Evolutionary conservation across 2,113 vertebrate species (phyloP), one percentile per base, ranked within the genome.

Genomic region (Pomatorhinus ruficollis): DNA sequence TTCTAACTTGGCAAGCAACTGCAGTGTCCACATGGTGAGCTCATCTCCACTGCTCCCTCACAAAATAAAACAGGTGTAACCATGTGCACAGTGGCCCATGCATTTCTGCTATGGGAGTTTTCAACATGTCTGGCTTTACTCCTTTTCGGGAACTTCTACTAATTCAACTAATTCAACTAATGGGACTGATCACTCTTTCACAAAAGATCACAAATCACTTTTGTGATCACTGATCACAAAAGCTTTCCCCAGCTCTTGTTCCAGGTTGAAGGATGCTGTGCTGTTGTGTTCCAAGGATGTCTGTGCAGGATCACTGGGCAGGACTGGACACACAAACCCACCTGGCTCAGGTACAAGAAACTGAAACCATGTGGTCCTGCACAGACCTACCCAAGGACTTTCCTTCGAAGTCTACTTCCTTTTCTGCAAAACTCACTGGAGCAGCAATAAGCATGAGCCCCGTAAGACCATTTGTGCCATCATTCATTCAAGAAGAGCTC

Each of bases 221-320:
- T 39, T 39, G 39, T 39, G 39, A 39, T 39, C 39, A 39, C 39
- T 39, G 39, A 39, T 39, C 39, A 39, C 39, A 63, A 54, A 16
- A 83, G 37, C 54, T n/a, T 90, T 77, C 28, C 37, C n/a, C 57
- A 66, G 45, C 75, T 56, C 57, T 44, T 39, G 30, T 33, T 71
- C 14, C 39, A 56, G 18, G 37, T 4, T 59, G 22, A 71, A 68
- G 44, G 25, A 24, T 33, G 24, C n/a, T 22, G 3, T n/a, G 31
- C 24, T 93, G 63, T 28, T 20, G 54, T 10, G 20, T 39, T 18
- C 14, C n/a, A 63, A 66, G 39, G 25, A n/a, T 16, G 11, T 14
- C 60, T 65, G 16, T 21, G 8, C 3, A 8, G 8, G 3, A 8
- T 59, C 6, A 1, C 31, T 19, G 3, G 3, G 40, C 24, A 65